Evolutionary conservation across 64 coral and sea anemone species (phyloP).

Genomic region (Anthopleura sola): DNA sequence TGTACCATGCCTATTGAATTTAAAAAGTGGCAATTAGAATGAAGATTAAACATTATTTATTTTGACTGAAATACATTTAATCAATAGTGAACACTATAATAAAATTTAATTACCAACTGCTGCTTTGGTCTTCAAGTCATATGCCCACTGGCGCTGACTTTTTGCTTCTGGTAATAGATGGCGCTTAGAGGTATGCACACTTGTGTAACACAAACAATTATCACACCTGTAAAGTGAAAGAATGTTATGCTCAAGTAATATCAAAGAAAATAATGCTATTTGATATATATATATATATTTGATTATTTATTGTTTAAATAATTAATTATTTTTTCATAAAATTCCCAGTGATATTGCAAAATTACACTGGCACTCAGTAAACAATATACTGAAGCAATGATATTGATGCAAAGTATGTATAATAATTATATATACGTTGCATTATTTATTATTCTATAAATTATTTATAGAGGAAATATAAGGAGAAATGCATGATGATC

Average conservation of each 20-base stretch:
- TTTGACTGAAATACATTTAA: not conserved
- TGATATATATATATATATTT: not conserved
- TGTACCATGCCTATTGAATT: constrained; percentile 38
- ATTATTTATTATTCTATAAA: no score
- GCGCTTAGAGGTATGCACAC: not conserved
- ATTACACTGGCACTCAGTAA: no score
- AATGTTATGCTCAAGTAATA: not conserved
- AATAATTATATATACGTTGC: no score
- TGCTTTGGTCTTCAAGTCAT: not conserved
- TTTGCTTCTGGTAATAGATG: not conserved
- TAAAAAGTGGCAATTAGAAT: not conserved
- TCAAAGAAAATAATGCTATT: not conserved
- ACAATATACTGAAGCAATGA: not conserved
- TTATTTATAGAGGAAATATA: no score
- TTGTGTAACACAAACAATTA: not conserved
- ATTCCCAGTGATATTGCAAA: no score
- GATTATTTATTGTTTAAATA: no score
- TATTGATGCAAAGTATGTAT: no score
- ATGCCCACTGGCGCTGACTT: not conserved
- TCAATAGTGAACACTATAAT: not conserved
- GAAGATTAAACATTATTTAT: not conserved
- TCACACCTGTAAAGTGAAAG: not conserved
- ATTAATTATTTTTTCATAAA: no score
- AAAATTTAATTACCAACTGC: constrained; percentile 2
- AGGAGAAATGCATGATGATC: no score